phyloP scores from a whole-genome alignment of 2,797 vertebrate species.

The Acanthornis magna region DNA sequence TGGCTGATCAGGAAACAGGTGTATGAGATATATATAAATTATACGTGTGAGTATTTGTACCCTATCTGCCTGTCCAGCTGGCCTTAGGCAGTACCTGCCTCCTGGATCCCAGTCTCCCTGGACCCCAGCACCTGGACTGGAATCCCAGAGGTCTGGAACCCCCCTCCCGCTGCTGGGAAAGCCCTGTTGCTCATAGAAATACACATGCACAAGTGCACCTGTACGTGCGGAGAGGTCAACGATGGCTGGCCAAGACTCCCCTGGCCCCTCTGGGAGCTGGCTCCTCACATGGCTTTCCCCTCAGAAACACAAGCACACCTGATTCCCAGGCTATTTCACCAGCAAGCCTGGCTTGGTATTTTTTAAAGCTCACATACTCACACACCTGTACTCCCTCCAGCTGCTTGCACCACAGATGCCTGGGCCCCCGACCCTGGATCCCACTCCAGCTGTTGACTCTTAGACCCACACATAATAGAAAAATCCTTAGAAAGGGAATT shows the following conservation, averaged over 20 bases:
- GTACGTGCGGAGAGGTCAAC: background rate
- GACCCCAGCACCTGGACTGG: background rate
- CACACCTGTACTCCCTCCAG: background rate
- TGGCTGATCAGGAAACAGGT: background rate
- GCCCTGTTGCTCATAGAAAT: background rate
- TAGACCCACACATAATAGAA: background rate
- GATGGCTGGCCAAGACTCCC: rapidly evolving
- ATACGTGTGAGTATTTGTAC: background rate
- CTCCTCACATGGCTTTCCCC: background rate
- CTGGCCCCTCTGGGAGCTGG: background rate
- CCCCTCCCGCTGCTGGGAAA: background rate
- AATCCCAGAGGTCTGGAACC: rapidly evolving
- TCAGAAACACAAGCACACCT: background rate
- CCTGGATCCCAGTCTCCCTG: background rate
- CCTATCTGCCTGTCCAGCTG: background rate
- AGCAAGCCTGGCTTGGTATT: background rate
- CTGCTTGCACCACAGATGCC: background rate
- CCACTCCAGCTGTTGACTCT: background rate
- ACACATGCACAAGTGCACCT: rapidly evolving
- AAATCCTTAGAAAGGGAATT: background rate
- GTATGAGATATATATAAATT: too few relatives aligned
- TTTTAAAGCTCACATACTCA: background rate
- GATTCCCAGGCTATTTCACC: background rate
- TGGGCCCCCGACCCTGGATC: background rate
- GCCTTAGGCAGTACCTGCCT: background rate